These are phyloP conservation scores for Mormyrus hasselquistii DNA, from an alignment of 2,797 vertebrate genomes.

Conservation along the genomic window DNA sequence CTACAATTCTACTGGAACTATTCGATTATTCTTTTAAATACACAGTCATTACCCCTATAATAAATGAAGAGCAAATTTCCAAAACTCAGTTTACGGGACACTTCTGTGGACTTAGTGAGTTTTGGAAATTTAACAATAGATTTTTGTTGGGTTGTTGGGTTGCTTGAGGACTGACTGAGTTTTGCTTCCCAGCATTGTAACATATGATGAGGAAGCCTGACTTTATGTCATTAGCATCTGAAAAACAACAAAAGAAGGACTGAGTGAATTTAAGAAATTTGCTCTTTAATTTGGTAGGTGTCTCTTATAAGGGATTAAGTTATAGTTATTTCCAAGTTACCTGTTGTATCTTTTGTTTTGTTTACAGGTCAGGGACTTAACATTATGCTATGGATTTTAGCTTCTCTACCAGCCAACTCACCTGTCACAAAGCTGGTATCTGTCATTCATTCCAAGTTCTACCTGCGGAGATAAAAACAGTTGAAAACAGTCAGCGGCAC, in stretches of 20 bases:
- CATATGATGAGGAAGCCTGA: not conserved
- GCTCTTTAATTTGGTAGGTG: constrained; percentile 35
- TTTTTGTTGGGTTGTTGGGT: not conserved
- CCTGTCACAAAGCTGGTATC: constrained; percentile 43
- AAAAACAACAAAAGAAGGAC: not conserved
- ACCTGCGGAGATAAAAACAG: not conserved
- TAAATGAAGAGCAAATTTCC: not conserved
- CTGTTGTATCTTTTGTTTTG: constrained; percentile 33
- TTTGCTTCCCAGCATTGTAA: not conserved
- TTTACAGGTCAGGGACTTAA: not conserved
- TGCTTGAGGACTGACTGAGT: not conserved
- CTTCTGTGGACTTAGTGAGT: not conserved
- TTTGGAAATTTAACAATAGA: not conserved
- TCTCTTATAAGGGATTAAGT: constrained; percentile 46
- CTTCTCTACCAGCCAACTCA: constrained; percentile 52
- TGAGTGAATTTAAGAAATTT: not conserved
- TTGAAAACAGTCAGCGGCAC: not conserved
- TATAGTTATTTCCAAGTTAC: constrained; percentile 58
- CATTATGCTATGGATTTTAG: not conserved
- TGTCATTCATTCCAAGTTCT: constrained; percentile 41
- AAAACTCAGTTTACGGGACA: not conserved
- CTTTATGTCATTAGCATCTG: not conserved
- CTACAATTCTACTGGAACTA: constrained; percentile 55
- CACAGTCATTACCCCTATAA: constrained; percentile 35
- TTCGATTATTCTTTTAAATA: constrained; percentile 20